These are phyloP conservation scores for Strongylocentrotus purpuratus DNA, from an alignment of 35 echinoderm and acorn worm species.

Conservation along the genomic window DNA sequence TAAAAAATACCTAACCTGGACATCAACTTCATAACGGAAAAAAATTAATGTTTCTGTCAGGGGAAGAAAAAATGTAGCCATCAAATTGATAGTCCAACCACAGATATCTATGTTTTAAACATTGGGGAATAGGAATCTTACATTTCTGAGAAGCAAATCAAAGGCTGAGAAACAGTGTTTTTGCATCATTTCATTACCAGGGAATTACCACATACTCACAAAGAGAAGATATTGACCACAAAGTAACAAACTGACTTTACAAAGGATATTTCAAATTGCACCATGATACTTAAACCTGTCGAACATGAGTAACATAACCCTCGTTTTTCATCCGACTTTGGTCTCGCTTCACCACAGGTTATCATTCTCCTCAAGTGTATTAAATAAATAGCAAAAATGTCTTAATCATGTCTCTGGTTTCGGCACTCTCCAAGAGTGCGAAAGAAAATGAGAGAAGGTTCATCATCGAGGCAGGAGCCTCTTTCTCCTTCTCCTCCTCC, in stretches of 20 bases:
- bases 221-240: neutral
- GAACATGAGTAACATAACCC: neutral
- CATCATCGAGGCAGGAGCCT: conserved; percentile 23
- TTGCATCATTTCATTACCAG: too few species aligned
- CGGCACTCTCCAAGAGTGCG: neutral
- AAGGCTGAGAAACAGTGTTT: too few species aligned
- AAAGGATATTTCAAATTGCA: neutral
- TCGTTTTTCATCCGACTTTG: neutral
- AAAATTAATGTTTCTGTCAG: too few species aligned
- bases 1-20: too few species aligned
- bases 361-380: neutral
- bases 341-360: neutral
- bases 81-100: too few species aligned
- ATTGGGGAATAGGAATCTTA: too few species aligned
- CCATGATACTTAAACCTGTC: neutral
- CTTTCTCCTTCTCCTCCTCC: conserved; percentile 66
- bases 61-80: too few species aligned
- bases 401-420: neutral
- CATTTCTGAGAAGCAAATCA: too few species aligned
- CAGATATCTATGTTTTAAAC: too few species aligned
- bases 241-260: neutral
- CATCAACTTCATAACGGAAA: too few species aligned
- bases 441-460: neutral
- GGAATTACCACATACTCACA: neutral
- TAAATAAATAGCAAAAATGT: neutral